These are phyloP conservation scores for Syngnathus typhle DNA, from an alignment of 2,113 vertebrate genomes.

Conservation along the genomic window DNA sequence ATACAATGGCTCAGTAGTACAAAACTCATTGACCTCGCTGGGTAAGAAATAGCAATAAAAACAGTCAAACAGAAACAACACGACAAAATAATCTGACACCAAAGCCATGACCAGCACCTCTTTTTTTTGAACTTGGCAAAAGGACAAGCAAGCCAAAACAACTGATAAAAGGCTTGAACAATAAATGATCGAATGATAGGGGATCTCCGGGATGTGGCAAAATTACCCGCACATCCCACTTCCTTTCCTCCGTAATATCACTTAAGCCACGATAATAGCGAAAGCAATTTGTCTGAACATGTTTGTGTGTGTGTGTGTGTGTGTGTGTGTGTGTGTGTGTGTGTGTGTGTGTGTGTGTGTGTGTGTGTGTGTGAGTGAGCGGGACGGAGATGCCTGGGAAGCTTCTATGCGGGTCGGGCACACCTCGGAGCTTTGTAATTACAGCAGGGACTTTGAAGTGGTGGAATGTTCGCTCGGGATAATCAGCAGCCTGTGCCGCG, in stretches of 20 bases:
- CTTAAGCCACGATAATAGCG: conserved; percentile 57
- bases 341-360: conserved; percentile 44
- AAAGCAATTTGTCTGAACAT: conserved; percentile 67
- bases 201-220: conserved; percentile 49
- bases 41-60: background rate
- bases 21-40: background rate
- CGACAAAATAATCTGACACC: background rate
- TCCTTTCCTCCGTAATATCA: conserved; percentile 64
- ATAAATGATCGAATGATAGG: conserved; percentile 25
- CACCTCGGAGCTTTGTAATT: conserved; percentile 71
- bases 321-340: conserved; percentile 24
- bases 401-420: conserved; percentile 61
- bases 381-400: conserved; percentile 26
- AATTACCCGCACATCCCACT: conserved; percentile 63
- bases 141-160: conserved; percentile 1
- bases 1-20: too few species aligned
- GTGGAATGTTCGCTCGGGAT: conserved; percentile 63
- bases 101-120: background rate
- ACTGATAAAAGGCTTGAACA: conserved; percentile 25
- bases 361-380: conserved; percentile 27
- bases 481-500: conserved; percentile 54
- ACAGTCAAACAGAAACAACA: too few species aligned
- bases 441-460: conserved; percentile 68
- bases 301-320: conserved; percentile 34
- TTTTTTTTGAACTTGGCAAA: background rate